A percentile compares a stretch with the other conserved stretches of the same genome.
Conservation (phyloP, 2,797 vertebrate genomes). For the Neoniphon sammara region DNA sequence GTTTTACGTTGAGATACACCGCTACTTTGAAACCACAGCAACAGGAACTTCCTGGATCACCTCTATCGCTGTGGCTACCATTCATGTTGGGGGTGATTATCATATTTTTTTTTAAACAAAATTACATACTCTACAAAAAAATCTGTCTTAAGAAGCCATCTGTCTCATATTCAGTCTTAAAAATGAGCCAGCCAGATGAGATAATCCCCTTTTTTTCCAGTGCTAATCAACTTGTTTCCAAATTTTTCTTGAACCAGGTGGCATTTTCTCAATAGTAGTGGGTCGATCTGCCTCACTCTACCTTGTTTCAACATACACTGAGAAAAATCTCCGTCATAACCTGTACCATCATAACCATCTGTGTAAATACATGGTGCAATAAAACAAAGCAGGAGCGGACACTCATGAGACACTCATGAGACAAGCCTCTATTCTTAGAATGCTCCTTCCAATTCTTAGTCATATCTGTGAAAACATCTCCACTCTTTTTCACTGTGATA, state of each 20-base stretch:
- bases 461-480: background rate
- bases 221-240: background rate
- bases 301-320: no score
- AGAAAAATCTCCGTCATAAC: background rate
- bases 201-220: no score
- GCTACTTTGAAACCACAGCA: slow-evolving; percentile 73
- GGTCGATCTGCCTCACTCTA: no score
- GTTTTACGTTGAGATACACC: slow-evolving; percentile 75
- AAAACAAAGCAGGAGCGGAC: background rate
- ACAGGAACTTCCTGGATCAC: slow-evolving; percentile 78
- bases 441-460: background rate
- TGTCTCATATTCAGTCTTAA: no score
- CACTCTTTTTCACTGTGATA: background rate
- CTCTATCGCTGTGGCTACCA: slow-evolving; percentile 72
- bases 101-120: background rate
- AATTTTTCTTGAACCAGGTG: no score
- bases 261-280: no score
- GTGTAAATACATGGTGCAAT: background rate
- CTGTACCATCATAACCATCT: background rate
- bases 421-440: background rate
- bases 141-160: no score
- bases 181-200: no score
- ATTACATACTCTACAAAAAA: no score
- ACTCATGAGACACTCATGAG: background rate
- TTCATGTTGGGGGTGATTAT: slow-evolving; percentile 73